A percentile compares a stretch with the other conserved stretches of the same genome.
Conservation (phyloP, 2,888 invertebrate species). For the Sesamia inferens region DNA sequence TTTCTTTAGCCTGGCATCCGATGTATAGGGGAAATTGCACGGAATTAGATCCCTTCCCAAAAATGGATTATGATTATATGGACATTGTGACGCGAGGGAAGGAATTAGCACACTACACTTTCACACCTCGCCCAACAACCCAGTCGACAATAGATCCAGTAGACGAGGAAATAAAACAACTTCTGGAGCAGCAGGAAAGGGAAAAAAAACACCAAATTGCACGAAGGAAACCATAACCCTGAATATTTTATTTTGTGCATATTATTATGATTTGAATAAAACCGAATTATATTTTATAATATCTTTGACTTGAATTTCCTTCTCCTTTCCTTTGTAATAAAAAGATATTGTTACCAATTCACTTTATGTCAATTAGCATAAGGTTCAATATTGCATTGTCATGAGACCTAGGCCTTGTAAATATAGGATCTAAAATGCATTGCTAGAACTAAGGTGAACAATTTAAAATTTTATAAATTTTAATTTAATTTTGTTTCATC, state of each 20-base stretch:
- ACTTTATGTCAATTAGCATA: too few relatives aligned
- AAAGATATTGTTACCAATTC: too few relatives aligned
- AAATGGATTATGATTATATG: fast-evolving
- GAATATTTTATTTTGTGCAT: not conserved
- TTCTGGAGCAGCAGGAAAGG: not conserved
- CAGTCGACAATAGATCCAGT: not conserved
- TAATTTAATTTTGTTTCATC: too few relatives aligned
- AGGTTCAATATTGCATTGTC: too few relatives aligned
- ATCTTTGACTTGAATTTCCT: not conserved
- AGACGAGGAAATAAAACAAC: not conserved
- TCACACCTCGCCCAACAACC: not conserved
- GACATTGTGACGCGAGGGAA: not conserved
- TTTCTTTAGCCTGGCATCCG: conserved; percentile 42
- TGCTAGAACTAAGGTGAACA: too few relatives aligned
- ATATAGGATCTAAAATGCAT: too few relatives aligned
- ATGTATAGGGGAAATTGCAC: conserved; percentile 14
- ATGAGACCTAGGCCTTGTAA: too few relatives aligned
- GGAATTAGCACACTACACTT: fast-evolving
- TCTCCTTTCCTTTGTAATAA: too few relatives aligned
- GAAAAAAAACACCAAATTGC: not conserved
- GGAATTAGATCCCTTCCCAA: fast-evolving
- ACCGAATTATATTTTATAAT: not conserved
- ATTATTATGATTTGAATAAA: not conserved
- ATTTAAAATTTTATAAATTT: too few relatives aligned
- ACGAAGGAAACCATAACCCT: not conserved